Evolutionary conservation across 1,140 invertebrate species (phyloP).

Genomic region (Ridgeia piscesae): DNA sequence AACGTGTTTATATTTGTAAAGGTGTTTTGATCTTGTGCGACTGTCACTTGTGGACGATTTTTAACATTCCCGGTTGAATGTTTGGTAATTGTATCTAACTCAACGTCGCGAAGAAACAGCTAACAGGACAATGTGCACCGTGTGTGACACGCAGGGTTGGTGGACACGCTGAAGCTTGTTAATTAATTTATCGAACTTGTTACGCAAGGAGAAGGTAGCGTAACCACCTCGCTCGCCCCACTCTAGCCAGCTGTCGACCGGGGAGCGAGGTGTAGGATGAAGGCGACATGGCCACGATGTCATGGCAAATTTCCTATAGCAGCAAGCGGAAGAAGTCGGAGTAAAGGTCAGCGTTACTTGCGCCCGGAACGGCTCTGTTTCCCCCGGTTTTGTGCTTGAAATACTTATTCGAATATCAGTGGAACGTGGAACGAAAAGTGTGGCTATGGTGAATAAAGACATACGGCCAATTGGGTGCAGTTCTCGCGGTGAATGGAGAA

Average conservation of each 20-base stretch:
- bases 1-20: too few species aligned
- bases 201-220: neutral
- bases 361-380: neutral
- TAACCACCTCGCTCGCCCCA: neutral
- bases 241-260: neutral
- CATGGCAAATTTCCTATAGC: neutral
- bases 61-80: too few species aligned
- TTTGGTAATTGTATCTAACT: neutral
- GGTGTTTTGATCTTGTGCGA: too few species aligned
- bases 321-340: neutral
- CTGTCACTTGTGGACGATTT: too few species aligned
- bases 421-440: too few species aligned
- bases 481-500: too few species aligned
- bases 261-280: neutral
- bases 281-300: neutral
- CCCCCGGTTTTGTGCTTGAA: neutral
- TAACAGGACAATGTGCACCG: neutral
- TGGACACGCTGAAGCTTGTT: neutral
- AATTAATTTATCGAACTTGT: neutral
- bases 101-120: neutral
- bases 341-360: neutral
- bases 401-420: neutral
- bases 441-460: neutral
- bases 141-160: neutral
- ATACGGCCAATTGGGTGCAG: neutral